phyloP scores from a whole-genome alignment of 2,888 invertebrate species.

The Drosophila meridiana region DNA sequence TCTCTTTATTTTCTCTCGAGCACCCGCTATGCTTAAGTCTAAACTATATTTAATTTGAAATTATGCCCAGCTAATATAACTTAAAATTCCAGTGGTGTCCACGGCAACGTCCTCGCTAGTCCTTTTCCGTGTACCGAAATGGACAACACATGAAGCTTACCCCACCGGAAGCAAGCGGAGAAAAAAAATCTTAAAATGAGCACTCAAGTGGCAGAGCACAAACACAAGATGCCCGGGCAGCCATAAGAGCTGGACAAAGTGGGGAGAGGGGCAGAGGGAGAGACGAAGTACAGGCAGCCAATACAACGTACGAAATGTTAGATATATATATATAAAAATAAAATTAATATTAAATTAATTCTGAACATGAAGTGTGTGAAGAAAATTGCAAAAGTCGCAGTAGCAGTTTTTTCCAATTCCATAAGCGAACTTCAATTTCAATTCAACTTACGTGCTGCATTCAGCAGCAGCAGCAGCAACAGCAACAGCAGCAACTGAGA shows the following conservation, averaged over 20 bases:
- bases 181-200: slow-evolving; percentile 69
- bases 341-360: slow-evolving; percentile 82
- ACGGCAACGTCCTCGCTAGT: slow-evolving; percentile 30
- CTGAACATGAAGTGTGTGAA: slow-evolving; percentile 79
- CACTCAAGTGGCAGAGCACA: slow-evolving; percentile 68
- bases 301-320: slow-evolving; percentile 40
- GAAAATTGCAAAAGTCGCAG: slow-evolving; percentile 78
- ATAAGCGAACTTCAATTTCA: slow-evolving; percentile 81
- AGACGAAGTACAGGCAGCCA: slow-evolving; percentile 25
- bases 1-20: not conserved
- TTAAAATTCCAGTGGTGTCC: slow-evolving; percentile 76
- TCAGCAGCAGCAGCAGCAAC: slow-evolving; percentile 40
- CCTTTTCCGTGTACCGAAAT: slow-evolving; percentile 29
- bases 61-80: slow-evolving; percentile 74
- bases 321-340: slow-evolving; percentile 62
- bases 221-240: slow-evolving; percentile 45
- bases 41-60: slow-evolving; percentile 74
- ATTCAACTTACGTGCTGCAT: slow-evolving; percentile 76
- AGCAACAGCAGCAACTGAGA: slow-evolving; percentile 31
- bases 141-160: slow-evolving; percentile 51
- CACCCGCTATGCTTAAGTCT: slow-evolving; percentile 40
- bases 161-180: slow-evolving; percentile 50
- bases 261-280: not conserved
- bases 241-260: slow-evolving; percentile 26
- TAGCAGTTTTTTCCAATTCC: slow-evolving; percentile 74